Conservation (phyloP, 2,113 vertebrate species). For the Mus spicilegus region DNA sequence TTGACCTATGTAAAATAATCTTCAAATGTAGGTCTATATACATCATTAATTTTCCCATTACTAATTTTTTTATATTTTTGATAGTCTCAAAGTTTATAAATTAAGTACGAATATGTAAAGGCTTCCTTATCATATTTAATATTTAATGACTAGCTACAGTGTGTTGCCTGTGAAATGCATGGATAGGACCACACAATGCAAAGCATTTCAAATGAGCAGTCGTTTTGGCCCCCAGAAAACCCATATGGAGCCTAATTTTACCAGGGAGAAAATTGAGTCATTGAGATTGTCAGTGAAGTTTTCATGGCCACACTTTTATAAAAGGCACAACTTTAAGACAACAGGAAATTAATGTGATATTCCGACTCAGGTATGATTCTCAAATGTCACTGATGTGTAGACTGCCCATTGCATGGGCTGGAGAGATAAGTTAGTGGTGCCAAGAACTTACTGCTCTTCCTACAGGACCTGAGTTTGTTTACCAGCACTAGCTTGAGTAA, state of each 20-base stretch:
- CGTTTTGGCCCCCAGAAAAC: not conserved
- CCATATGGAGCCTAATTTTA: not conserved
- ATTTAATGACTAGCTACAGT: not conserved
- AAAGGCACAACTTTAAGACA: not conserved
- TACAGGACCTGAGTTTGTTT: not conserved
- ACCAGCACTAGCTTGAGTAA: too few species aligned
- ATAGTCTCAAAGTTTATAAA: not conserved
- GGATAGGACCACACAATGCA: fast-evolving
- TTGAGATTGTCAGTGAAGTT: not conserved
- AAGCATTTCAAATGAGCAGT: not conserved
- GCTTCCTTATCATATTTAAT: not conserved
- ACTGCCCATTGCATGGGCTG: not conserved
- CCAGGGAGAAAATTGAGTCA: not conserved
- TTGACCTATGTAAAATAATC: not conserved
- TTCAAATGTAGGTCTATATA: not conserved
- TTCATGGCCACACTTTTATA: not conserved
- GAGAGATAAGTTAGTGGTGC: not conserved
- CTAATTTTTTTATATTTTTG: not conserved
- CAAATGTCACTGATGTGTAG: not conserved
- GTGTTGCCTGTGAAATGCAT: not conserved
- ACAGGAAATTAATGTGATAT: not conserved
- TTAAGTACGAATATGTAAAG: not conserved
- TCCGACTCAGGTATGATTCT: not conserved
- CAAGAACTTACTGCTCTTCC: not conserved
- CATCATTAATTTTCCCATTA: not conserved